phyloP scores from a whole-genome alignment of 2,113 vertebrate genomes.

The Morphnarchus princeps region DNA sequence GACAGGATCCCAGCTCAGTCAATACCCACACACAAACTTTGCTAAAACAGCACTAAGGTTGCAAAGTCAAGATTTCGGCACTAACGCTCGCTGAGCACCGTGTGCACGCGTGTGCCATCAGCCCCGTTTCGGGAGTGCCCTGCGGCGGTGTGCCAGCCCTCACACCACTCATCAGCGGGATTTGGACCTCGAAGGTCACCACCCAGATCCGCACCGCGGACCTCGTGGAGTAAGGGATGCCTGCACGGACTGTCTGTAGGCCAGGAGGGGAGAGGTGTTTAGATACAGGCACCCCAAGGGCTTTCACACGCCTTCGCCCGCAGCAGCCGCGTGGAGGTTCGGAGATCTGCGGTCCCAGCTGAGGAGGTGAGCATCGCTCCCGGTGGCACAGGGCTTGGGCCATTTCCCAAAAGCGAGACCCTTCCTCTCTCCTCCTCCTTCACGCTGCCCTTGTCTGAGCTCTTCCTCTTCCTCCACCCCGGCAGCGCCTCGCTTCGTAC shows the following conservation, averaged over 20 bases:
- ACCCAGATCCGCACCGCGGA: accelerated
- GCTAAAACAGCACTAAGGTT: not conserved
- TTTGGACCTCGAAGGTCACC: not conserved
- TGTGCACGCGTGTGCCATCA: not conserved
- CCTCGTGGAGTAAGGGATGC: not conserved
- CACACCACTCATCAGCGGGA: not conserved
- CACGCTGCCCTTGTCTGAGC: not conserved
- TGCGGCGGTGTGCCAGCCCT: accelerated
- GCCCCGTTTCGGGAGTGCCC: accelerated
- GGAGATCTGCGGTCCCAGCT: accelerated
- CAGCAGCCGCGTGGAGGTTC: accelerated
- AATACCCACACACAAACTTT: not conserved
- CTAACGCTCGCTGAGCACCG: accelerated
- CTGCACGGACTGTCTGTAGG: not conserved
- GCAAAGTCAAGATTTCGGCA: not conserved
- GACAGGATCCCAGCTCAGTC: not conserved
- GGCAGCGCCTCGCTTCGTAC: not conserved
- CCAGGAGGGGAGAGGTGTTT: not conserved
- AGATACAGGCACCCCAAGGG: accelerated
- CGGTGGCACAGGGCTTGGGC: not conserved
- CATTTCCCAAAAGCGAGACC: not conserved
- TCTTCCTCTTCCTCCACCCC: not conserved
- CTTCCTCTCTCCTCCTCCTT: not conserved
- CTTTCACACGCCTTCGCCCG: accelerated
- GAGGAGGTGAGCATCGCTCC: not conserved